A percentile compares a stretch with the other conserved stretches of the same genome.
Evolutionary conservation across 2,888 invertebrate species (phyloP).

Genomic region (Caenorhabditis sulstoni): DNA sequence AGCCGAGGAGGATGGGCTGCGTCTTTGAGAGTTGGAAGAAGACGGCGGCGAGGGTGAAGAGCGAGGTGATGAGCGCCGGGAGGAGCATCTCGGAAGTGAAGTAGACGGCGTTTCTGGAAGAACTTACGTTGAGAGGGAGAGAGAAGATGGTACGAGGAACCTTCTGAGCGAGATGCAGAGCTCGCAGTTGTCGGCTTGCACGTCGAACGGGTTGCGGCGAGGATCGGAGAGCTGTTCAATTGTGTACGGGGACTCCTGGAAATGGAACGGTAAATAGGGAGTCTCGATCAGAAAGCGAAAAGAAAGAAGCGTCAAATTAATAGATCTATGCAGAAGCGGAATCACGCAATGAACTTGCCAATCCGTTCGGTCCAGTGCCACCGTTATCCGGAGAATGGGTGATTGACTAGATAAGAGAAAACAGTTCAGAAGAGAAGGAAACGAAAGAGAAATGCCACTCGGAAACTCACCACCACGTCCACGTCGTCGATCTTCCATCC

Average conservation of each 20-base stretch:
- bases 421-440: neutral
- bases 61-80: slow-evolving; percentile 76
- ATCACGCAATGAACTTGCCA: slow-evolving; percentile 52
- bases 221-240: slow-evolving; percentile 79
- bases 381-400: slow-evolving; percentile 53
- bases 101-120: slow-evolving; percentile 74
- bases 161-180: slow-evolving; percentile 75
- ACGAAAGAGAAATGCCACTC: neutral
- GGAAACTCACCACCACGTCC: slow-evolving; percentile 74
- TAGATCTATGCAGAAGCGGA: slow-evolving; percentile 37
- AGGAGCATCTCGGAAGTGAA: slow-evolving; percentile 78
- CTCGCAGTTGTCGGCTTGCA: slow-evolving; percentile 78
- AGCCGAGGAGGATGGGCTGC: slow-evolving; percentile 76
- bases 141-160: too few species aligned
- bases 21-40: slow-evolving; percentile 77
- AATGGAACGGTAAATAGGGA: neutral
- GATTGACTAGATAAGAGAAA: slow-evolving; percentile 37
- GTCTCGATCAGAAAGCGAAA: neutral
- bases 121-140: neutral
- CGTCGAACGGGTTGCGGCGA: slow-evolving; percentile 79
- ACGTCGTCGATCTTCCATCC: slow-evolving; percentile 79
- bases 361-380: slow-evolving; percentile 47
- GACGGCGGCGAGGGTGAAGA: slow-evolving; percentile 78
- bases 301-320: slow-evolving; percentile 20
- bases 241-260: slow-evolving; percentile 77